Percentiles rank a stretch among this genome's conserved stretches.
These are phyloP conservation scores for Macrocentrus cingulum DNA, from an alignment of 1,140 invertebrate genomes.

Conservation along the genomic window DNA sequence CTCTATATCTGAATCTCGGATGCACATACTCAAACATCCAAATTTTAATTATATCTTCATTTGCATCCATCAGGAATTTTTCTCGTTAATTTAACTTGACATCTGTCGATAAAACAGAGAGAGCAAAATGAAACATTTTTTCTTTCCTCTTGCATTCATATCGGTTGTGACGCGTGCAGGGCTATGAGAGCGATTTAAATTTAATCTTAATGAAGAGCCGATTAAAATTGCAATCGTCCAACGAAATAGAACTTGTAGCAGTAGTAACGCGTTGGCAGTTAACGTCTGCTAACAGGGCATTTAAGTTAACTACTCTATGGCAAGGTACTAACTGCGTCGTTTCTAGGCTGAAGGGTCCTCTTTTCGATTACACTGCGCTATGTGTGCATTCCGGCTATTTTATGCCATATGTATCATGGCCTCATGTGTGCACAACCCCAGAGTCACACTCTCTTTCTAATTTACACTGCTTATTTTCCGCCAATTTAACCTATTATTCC, in stretches of 20 bases:
- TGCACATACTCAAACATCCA: no score
- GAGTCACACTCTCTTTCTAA: neutral
- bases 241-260: conserved; percentile 46
- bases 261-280: conserved; percentile 40
- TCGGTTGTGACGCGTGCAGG: conserved; percentile 20
- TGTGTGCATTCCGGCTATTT: conserved; percentile 53
- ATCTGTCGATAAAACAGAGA: no score
- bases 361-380: conserved; percentile 52
- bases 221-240: conserved; percentile 59
- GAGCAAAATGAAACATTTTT: no score
- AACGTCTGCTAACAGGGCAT: conserved; percentile 58
- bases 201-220: conserved; percentile 56
- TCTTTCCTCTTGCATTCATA: no score
- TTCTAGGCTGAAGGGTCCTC: conserved; percentile 55
- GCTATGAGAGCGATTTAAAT: conserved; percentile 58
- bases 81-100: no score
- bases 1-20: no score
- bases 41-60: no score
- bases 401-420: conserved; percentile 38
- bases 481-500: conserved; percentile 2
- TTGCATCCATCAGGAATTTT: no score
- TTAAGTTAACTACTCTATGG: conserved; percentile 57
- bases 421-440: neutral
- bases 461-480: neutral
- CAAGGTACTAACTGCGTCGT: conserved; percentile 50